Base-by-base conservation (phyloP, 1,140 invertebrate species). In the Eulimnadia texana region DNA sequence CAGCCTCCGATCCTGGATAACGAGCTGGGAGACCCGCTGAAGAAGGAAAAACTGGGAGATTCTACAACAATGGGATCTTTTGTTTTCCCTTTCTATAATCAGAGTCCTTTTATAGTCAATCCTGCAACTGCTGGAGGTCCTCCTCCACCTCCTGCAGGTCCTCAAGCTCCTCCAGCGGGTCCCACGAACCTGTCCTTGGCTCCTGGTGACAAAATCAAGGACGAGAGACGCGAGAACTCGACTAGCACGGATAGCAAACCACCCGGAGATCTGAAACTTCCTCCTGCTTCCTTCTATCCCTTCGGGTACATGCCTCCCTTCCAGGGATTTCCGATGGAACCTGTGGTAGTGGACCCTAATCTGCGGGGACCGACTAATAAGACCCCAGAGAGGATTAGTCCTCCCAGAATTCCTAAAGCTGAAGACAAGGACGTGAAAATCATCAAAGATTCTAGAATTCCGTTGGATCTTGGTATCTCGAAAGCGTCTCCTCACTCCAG, bases 1-100 rank as follows among this genome's bases (percentile, higher is more conserved):
- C 83, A 84, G 10, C 86, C 89, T 16, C 86, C 88, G 33, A 16
- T 16, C 27, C 90, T 93, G 60, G 77, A 79, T 20, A 68, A 69
- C 33, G 60, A 69, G 25, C 80, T 83, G 62, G 69, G 63, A 2
- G 65, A 64, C 49, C n/a, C 55, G 23, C 23, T 19, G 55, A 11
- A 28, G 20, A 20, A 42, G 55, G 3, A 25, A 10, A 11, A 58
- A 61, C 29, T 64, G 63, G 16, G 25, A 22, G 55, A 29, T 29
- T 33, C 27, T 33, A 27, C 25, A 2, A 25, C 23, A 0, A 27
- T 56, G 23, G 54, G 54, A 3, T 29, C 55, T 28, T 57, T 57
- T 33, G 33, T 57, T 82, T 86, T 76, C 33, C 33, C 33, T 16
- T 42, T 42, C 16, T 42, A 42, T 16, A 42, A 42, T 16, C 33